Evolutionary conservation across 1,140 invertebrate species (phyloP), one percentile per base, ranked within the genome.

Genomic region (Hylaeus anthracinus): DNA sequence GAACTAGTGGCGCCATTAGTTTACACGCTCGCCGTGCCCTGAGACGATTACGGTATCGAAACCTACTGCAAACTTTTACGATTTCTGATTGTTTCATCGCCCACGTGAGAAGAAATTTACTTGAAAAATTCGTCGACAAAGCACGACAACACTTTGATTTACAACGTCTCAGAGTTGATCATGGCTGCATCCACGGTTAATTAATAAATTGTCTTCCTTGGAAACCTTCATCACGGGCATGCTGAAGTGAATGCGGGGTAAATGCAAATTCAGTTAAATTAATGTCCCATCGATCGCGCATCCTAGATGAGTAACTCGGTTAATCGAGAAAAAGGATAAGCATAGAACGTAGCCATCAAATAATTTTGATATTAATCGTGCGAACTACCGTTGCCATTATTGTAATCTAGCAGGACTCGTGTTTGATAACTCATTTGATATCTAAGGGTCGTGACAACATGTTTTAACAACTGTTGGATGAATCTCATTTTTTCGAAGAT

Each of bases 111-210:
- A 60, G 58, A 26, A 2, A 8, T 66, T 66, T 51, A 66, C 15
- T 48, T 10, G 45, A 66, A 9, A 10, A 10, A 37, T 15, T 65
- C 14, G 63, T 15, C 63, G 15, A 15, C 5, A 6, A 45, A 45
- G 12, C 14, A n/a, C 12, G 15, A 1, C 15, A n/a, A 43, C 26
- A 4, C 61, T 15, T 39, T 3, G 6, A 14, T 39, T 58, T 4
- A 1, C 26, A 15, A 39, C 6, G 5, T 64, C 63, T 39, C 48
- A 55, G 66, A 43, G 15, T 86, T 85, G 78, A 77, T 89, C 75
- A 82, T 83, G 67, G 83, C 79, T 90, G 86, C 87, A 84, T 84
- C 87, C 85, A 80, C 85, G 78, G 87, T 90, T 89, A 81, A 74
- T 26, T 26, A 26, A 26, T 26, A 26, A 26, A 26, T 88, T 82